Base-by-base conservation (phyloP, 2,888 invertebrate species). In the Harpalus rubripes region DNA sequence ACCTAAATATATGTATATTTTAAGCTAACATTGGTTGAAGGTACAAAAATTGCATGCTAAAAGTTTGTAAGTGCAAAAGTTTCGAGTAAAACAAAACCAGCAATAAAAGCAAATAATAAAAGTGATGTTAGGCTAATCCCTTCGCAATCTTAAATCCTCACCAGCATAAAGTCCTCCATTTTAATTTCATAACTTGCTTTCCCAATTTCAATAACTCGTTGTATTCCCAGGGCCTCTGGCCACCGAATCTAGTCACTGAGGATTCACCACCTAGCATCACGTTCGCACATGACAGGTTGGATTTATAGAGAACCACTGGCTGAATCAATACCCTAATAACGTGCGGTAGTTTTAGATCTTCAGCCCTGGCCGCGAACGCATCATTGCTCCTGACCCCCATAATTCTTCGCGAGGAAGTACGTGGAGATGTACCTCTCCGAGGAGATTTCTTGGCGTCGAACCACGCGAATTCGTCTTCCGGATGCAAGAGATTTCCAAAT, bases 241-340 rank as follows among this genome's bases (percentile, higher is more conserved):
- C 61, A 26, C 7, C 16, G 16, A 7, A 18, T 15, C 2, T 59
- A 7, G 16, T 59, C 59, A 18, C 59, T 5, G 63, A 12, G 22
- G 63, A 22, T 0, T 72, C 58, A 81, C 83, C 81, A 61, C 85
- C 86, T 85, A 85, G 85, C 86, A 87, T 78, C 82, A 74, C 22
- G 78, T 52, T 15, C 78, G 85, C 84, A 86, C 82, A 83, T 86
- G 86, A 86, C 86, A 86, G 82, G 86, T 76, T 81, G 85, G 84
- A 87, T 87, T 87, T 87, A 87, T 86, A 81, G 85, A 78, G 76
- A 85, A 82, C 85, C 85, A 68, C 72, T 85, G 65, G 82, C 74
- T 82, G 85, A 87, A 87, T 87, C 87, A 87, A 87, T 87, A 87
- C 86, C 81, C 86, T 87, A 87, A 87, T 87, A 87, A 87, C 86